Conservation (phyloP, 2,888 invertebrate species). For the Cheilosia impressa region DNA sequence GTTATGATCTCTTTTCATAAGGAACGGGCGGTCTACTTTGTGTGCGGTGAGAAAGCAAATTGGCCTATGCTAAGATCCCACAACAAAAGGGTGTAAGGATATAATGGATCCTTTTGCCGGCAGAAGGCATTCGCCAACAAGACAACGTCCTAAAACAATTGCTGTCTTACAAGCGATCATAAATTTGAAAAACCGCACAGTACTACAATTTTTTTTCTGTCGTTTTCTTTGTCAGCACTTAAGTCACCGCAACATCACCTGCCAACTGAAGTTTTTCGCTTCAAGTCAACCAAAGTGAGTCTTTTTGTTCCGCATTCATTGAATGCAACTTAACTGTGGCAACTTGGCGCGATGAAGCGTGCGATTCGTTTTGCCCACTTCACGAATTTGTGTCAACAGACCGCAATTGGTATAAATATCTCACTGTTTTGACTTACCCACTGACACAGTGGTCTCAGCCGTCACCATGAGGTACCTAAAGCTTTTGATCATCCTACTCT, state of each 20-base stretch:
- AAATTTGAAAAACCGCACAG: neutral
- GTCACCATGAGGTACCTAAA: constrained; percentile 76
- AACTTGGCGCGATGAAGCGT: constrained; percentile 47
- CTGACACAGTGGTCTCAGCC: constrained; percentile 37
- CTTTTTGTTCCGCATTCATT: constrained; percentile 62
- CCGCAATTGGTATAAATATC: constrained; percentile 54
- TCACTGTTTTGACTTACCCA: neutral
- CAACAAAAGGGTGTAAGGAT: constrained; percentile 69
- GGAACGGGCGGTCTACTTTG: constrained; percentile 64
- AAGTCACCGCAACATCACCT: constrained; percentile 13
- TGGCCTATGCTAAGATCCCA: constrained; percentile 61
- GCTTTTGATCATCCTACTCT: constrained; percentile 76
- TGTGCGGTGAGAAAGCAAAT: constrained; percentile 70
- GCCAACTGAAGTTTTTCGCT: neutral
- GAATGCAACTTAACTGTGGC: constrained; percentile 29
- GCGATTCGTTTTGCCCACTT: constrained; percentile 33
- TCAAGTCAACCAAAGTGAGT: constrained; percentile 6
- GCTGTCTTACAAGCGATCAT: constrained; percentile 34
- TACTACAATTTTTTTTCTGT: neutral
- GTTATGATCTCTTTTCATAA: constrained; percentile 76
- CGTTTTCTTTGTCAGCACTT: neutral
- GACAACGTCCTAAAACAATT: constrained; percentile 52
- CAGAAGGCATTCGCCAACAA: constrained; percentile 18
- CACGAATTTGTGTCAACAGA: constrained; percentile 18
- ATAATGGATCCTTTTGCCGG: constrained; percentile 59